Conservation (phyloP, 2,888 invertebrate species). For the Pandemis cinnamomeana region DNA sequence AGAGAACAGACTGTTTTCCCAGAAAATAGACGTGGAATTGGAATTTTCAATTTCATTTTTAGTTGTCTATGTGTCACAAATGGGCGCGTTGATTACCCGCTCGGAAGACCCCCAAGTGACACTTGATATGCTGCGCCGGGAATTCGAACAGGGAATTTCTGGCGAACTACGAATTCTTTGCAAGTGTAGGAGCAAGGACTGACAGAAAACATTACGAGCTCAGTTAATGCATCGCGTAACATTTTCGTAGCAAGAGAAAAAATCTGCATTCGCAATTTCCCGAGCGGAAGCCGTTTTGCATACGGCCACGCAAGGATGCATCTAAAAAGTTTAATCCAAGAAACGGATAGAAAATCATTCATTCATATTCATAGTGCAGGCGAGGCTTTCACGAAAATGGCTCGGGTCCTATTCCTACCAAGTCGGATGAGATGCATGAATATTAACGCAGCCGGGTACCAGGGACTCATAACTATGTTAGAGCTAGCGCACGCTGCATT, state of each 20-base stretch:
- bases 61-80: conserved; percentile 65
- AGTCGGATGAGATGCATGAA: conserved; percentile 82
- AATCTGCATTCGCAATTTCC: conserved; percentile 38
- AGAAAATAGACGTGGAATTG: conserved; percentile 78
- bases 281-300: conserved; percentile 40
- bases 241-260: conserved; percentile 26
- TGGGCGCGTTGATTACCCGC: conserved; percentile 50
- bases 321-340: conserved; percentile 76
- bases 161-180: conserved; percentile 20
- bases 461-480: conserved; percentile 80
- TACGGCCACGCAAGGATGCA: conserved; percentile 49
- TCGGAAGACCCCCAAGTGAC: conserved; percentile 39
- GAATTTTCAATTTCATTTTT: conserved; percentile 76
- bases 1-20: conserved; percentile 76
- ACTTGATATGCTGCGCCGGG: conserved; percentile 34
- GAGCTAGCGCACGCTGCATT: conserved; percentile 74
- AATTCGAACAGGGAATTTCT: conserved; percentile 30
- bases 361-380: conserved; percentile 81
- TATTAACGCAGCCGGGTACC: conserved; percentile 78
- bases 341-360: conserved; percentile 76
- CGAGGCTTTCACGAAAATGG: conserved; percentile 82
- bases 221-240: conserved; percentile 17
- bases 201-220: conserved; percentile 22
- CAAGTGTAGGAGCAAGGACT: conserved; percentile 7
- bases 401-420: conserved; percentile 74